phyloP scores from a whole-genome alignment of 2,888 invertebrate genomes.

The Sinhomidia bicolor region DNA sequence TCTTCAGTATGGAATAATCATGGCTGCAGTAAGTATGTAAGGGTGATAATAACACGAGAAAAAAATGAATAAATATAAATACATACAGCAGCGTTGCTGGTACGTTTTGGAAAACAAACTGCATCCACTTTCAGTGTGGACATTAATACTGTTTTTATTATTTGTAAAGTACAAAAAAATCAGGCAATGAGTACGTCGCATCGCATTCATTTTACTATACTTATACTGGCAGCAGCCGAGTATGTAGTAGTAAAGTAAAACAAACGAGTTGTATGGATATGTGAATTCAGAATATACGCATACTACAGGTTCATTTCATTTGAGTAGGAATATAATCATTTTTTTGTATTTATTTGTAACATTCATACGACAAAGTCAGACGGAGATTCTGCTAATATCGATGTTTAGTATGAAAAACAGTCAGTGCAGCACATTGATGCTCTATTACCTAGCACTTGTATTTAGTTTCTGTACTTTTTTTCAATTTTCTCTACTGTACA shows the following conservation, averaged over 20 bases:
- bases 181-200: conserved; percentile 39
- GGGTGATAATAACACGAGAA: background rate
- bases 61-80: background rate
- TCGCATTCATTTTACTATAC: background rate
- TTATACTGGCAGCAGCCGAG: no score
- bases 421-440: conserved; percentile 5
- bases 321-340: background rate
- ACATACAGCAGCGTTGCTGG: background rate
- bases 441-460: background rate
- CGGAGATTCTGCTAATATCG: background rate
- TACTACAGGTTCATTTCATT: conserved; percentile 1
- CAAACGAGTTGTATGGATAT: background rate
- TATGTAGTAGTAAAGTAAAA: no score
- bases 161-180: conserved; percentile 24
- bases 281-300: background rate
- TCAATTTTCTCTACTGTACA: background rate
- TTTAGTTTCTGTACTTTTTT: no score
- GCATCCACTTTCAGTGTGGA: conserved; percentile 38
- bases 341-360: background rate
- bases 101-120: conserved; percentile 44
- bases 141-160: conserved; percentile 33
- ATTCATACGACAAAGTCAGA: background rate
- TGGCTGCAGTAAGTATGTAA: no score
- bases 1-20: conserved; percentile 34
- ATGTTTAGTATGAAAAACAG: conserved; percentile 1